Percentiles rank a stretch among this genome's conserved stretches.
These are phyloP conservation scores for Troides helena DNA, from an alignment of 2,888 invertebrate species.

Conservation along the genomic window DNA sequence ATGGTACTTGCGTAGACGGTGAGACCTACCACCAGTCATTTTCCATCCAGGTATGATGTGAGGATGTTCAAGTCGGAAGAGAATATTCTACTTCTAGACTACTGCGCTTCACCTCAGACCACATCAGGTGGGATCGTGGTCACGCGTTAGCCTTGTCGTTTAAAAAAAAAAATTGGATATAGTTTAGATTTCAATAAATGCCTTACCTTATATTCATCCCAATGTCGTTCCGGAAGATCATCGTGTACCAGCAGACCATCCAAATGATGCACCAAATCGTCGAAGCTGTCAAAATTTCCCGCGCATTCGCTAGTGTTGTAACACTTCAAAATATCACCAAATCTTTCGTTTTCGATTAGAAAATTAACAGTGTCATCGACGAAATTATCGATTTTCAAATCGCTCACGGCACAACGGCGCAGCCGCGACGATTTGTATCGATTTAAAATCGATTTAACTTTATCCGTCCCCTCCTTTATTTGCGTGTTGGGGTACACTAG, in stretches of 20 bases:
- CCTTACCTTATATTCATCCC: constrained; percentile 68
- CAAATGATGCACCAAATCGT: constrained; percentile 47
- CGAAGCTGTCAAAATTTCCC: constrained; percentile 33
- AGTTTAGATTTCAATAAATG: too few species aligned
- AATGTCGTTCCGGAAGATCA: constrained; percentile 56
- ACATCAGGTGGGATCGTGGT: too few species aligned
- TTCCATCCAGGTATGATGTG: too few species aligned
- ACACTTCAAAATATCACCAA: constrained; percentile 46
- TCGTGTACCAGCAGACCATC: constrained; percentile 52
- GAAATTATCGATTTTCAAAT: constrained; percentile 39
- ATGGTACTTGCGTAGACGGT: too few species aligned
- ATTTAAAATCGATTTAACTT: constrained; percentile 43
- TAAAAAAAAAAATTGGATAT: too few species aligned
- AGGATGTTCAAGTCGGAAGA: too few species aligned
- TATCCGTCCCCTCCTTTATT: constrained; percentile 43
- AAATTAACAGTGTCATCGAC: constrained; percentile 43
- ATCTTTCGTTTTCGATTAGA: constrained; percentile 46
- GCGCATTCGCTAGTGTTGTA: constrained; percentile 52
- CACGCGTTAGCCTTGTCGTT: too few species aligned
- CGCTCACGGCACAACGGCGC: constrained; percentile 37
- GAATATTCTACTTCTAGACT: too few species aligned
- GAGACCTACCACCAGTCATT: too few species aligned
- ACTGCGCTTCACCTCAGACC: too few species aligned
- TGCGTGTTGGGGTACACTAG: constrained; percentile 40
- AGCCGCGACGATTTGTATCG: constrained; percentile 41